Evolutionary conservation across 2,113 vertebrate genomes (phyloP), one percentile per base, ranked within the genome.

Genomic region (Pyrgilauda ruficollis): DNA sequence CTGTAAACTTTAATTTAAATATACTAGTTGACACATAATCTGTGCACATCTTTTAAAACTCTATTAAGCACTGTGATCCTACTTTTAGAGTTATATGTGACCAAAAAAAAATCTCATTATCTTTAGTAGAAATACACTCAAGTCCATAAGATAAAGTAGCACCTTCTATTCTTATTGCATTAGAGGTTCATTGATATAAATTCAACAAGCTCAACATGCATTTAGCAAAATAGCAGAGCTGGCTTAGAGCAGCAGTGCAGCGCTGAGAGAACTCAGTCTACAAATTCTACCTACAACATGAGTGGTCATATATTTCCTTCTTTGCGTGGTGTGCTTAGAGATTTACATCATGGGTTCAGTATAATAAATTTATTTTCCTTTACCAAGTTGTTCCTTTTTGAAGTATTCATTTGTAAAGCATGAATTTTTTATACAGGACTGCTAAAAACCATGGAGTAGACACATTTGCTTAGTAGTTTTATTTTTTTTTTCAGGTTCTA

Each of bases 401-500:
- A 87, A 86, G 35, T 86, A 91, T 94, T 91, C 81, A 91, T 94
- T 97, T 96, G 74, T 83, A 98, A 97, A 94, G 24, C 72, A 97
- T 70, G 26, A 84, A 39, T 91, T 92, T 96, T 95, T 47, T 91
- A 81, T 62, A 26, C n/a, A 94, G 21, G 55, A 89, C 64, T 96
- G 84, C 73, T 92, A 97, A 97, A 97, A 97, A 97, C 78, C 94
- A 97, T 93, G 79, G 89, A 97, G 63, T 92, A 97, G 81, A 96
- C 84, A 63, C 76, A 96, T 96, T 97, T 93, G 79, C 91, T 98
- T 96, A 97, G 97, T 93, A 96, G 94, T 95, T 98, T 98, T 98
- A 98, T 98, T 98, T 97, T 97, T 98, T 98, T 97, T 91, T 96
- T 98, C 69, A 96, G 44, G 41, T 96, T 97, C 94, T 94, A 97